Base-by-base conservation (phyloP, 2,113 vertebrate species). In the Malurus melanocephalus region DNA sequence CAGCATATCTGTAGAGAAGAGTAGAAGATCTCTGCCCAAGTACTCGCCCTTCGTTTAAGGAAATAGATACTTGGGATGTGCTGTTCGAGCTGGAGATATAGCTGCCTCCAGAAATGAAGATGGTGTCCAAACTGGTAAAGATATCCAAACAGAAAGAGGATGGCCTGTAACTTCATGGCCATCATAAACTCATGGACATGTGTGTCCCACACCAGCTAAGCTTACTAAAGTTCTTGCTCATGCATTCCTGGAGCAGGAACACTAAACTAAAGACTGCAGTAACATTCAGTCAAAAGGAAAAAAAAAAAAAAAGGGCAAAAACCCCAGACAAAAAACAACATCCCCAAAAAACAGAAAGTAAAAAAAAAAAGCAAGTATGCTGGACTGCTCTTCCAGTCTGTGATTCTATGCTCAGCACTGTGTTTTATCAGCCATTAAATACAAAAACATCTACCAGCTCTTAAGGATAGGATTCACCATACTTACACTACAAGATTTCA, bases 301-400 rank as follows among this genome's bases (percentile, higher is more conserved):
- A 38, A 33, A 42, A 57, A 7, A 43, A 11, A 14, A 51, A 19
- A 3, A n/a, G n/a, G 1, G 1, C 5, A 8, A 60, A 16, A 45
- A 10, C 3, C 17, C 10, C 28, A n/a, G 24, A 28, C 33, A 49
- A 51, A 74, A 27, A 8, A 7, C 14, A n/a, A 49, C 48, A 14
- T 5, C 3, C 10, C 8, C 6, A 2, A 18, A 57, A 38, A 48
- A 48, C 7, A 48, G 0, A 67, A 23, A 16, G 3, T 4, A n/a
- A n/a, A n/a, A 4, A 21, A 14, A 8, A 35, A 40, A 56, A 19
- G 26, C 15, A 17, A 26, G 13, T 35, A 19, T 2, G 2, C 26
- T 40, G 17, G 43, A 59, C 20, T 59, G 4, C 32, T 65, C 28
- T 59, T 52, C 24, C 21, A 19, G 46, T 72, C 28, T 53, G 23